Evolutionary conservation across 1,140 invertebrate species (phyloP).

Genomic region (Ceratosolen solmsi): DNA sequence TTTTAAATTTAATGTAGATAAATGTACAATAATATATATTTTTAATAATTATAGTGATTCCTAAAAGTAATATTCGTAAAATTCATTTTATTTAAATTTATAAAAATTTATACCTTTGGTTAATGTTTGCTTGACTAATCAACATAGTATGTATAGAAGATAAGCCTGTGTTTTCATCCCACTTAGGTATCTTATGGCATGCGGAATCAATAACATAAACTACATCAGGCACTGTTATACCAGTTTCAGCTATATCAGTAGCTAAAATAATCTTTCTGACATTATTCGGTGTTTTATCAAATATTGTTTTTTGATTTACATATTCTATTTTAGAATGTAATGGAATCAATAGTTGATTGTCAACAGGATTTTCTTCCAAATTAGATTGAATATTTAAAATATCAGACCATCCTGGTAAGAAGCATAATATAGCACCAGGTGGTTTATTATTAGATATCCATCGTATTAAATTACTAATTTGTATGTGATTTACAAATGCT

Average conservation of each 20-base stretch:
- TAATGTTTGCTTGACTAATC: constrained; percentile 78
- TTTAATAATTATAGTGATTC: background rate
- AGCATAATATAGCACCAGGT: constrained; percentile 77
- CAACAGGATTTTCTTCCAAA: constrained; percentile 6
- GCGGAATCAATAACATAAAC: constrained; percentile 80
- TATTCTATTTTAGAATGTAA: constrained; percentile 82
- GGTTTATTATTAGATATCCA: constrained; percentile 70
- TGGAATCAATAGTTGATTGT: constrained; percentile 72
- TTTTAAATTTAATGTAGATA: no score
- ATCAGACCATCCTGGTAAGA: constrained; percentile 79
- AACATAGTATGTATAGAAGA: constrained; percentile 66
- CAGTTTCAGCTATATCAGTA: constrained; percentile 98
- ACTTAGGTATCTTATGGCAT: constrained; percentile 65
- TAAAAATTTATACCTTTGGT: constrained; percentile 74
- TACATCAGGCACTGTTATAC: constrained; percentile 94
- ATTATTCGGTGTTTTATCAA: constrained; percentile 74
- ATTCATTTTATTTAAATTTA: constrained; percentile 1
- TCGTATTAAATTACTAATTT: constrained; percentile 62
- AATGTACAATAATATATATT: no score
- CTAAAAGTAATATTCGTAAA: background rate
- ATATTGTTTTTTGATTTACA: constrained; percentile 82
- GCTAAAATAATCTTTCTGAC: constrained; percentile 91
- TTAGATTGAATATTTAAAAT: constrained; percentile 63
- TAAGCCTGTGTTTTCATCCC: constrained; percentile 58
- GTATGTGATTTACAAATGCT: constrained; percentile 51